Evolutionary conservation across 2,888 invertebrate species (phyloP).

Genomic region (Helicoverpa assulta): DNA sequence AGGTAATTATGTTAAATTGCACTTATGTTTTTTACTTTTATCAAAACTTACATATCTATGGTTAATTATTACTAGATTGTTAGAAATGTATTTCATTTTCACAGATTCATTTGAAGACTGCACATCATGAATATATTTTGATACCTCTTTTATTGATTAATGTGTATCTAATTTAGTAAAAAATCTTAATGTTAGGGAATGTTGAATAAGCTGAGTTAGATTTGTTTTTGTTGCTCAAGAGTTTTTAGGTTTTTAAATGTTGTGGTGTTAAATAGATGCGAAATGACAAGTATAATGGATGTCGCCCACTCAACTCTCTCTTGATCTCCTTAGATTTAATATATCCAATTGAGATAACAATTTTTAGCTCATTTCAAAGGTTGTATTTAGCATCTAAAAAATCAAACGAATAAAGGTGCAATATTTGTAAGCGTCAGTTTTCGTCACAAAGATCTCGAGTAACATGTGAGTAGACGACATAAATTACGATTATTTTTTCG

Average conservation of each 20-base stretch:
- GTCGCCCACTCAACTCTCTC: slow-evolving; percentile 15
- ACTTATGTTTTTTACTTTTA: slow-evolving; percentile 55
- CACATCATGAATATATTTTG: slow-evolving; percentile 82
- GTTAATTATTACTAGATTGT: slow-evolving; percentile 78
- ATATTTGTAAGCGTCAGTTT: not conserved
- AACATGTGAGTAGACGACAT: slow-evolving; percentile 23
- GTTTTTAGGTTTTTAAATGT: slow-evolving; percentile 64
- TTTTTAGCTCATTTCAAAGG: not conserved
- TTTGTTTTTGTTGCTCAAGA: slow-evolving; percentile 76
- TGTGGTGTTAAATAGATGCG: slow-evolving; percentile 61
- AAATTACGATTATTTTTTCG: slow-evolving; percentile 38
- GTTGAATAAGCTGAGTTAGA: slow-evolving; percentile 65
- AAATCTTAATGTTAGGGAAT: slow-evolving; percentile 65
- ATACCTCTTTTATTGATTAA: slow-evolving; percentile 72
- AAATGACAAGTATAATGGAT: slow-evolving; percentile 34
- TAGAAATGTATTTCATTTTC: slow-evolving; percentile 70
- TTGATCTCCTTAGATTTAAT: not conserved
- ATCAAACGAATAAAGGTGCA: not conserved
- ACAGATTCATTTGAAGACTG: slow-evolving; percentile 80
- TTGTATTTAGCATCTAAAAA: not conserved
- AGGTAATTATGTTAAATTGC: slow-evolving; percentile 47
- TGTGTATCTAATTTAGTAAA: slow-evolving; percentile 63
- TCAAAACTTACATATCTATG: slow-evolving; percentile 81
- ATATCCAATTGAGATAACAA: not conserved
- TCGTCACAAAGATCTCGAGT: not conserved